Conservation (phyloP, 2,113 vertebrate genomes). For the Pelecanoides urinatrix region DNA sequence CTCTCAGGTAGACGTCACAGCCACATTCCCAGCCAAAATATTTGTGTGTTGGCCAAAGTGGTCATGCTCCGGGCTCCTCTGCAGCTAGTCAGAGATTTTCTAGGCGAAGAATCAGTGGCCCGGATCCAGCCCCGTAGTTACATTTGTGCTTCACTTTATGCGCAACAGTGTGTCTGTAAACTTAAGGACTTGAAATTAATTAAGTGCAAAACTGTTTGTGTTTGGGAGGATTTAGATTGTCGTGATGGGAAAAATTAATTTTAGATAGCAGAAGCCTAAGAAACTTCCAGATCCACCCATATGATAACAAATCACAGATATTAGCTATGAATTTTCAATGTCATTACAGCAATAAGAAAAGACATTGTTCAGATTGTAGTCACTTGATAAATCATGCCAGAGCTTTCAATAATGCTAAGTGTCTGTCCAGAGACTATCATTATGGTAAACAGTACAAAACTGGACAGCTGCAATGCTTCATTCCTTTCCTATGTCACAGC, state of each 20-base stretch:
- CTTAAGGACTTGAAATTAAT: conserved; percentile 8
- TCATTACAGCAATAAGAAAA: conserved; percentile 2
- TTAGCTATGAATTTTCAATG: background rate
- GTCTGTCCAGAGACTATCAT: conserved; percentile 33
- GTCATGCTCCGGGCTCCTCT: background rate
- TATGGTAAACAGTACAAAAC: conserved; percentile 46
- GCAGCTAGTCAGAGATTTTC: background rate
- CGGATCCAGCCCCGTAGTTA: background rate
- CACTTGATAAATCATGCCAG: conserved; percentile 10
- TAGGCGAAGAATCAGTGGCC: background rate
- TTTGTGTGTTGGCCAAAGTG: background rate
- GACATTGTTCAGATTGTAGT: conserved; percentile 7
- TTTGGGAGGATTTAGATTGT: background rate
- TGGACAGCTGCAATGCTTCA: background rate
- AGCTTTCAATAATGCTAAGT: conserved; percentile 25
- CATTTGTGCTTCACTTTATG: background rate
- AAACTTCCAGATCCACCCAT: conserved; percentile 27
- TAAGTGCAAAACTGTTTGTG: background rate
- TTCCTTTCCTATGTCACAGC: conserved; percentile 42
- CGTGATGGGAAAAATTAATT: background rate
- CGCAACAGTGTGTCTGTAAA: background rate
- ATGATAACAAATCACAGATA: conserved; percentile 16
- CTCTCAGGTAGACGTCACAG: background rate
- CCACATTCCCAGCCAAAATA: background rate
- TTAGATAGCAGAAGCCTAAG: conserved; percentile 8